Evolutionary conservation across 2,888 invertebrate genomes (phyloP), one percentile per base, ranked within the genome.

Genomic region (Drosophila anceps): DNA sequence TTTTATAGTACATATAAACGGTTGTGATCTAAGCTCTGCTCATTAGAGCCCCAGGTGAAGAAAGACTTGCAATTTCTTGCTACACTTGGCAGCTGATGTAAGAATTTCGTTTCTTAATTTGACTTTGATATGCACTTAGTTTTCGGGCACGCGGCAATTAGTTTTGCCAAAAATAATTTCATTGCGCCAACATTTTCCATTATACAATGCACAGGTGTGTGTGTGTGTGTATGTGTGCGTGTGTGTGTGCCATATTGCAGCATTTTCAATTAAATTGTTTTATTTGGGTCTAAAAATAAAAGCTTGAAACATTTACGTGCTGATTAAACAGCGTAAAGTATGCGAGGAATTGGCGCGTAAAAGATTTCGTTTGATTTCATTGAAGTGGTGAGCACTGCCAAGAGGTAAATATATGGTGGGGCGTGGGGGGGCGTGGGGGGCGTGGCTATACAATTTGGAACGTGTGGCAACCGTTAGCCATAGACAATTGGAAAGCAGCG

Each of bases 321-420:
- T 86, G 83, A 82, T 90, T 81, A 82, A 76, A 69, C 60, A 68
- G 79, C 82, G 83, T 76, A 88, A 87, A 73, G 69, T 86, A 84
- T 90, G 84, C 77, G 69, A 74, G 81, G 86, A 87, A 87, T 87
- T 90, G 87, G 86, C 90, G 90, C 86, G 88, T 87, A 88, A 90
- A 87, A 85, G 81, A 84, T 85, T 82, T 80, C 82, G 62, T 81
- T 81, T 82, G 79, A 80, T 81, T 80, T 80, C 69, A 63, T 69
- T 76, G 79, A 53, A 46, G 48, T 44, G 51, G 62, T 44, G 51
- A 59, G 44, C 27, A 46, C 35, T 51, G 60, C 43, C 54, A 64
- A 15, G 18, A n/a, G 15, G 33, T 8, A 27, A 3, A 12, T 6
- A 15, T 15, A 6, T 20, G 12, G 12, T 15, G 46, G 39, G 10